Evolutionary conservation across 2,888 invertebrate genomes (phyloP).

Genomic region (Synergus itoensis): DNA sequence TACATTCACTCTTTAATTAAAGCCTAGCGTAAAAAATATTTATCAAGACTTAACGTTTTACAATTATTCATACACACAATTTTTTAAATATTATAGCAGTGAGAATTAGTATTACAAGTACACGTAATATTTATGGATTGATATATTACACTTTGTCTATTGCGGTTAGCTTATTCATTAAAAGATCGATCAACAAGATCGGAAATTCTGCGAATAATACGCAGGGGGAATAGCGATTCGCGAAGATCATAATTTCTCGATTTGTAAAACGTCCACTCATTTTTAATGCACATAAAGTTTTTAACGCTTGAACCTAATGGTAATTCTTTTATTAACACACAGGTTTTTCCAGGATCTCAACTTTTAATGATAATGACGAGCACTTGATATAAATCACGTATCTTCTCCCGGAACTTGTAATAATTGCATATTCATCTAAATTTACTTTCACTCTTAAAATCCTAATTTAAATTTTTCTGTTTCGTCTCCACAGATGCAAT

Average conservation of each 20-base stretch:
- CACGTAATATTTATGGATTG: background rate
- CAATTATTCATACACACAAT: too few relatives aligned
- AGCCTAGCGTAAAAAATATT: too few relatives aligned
- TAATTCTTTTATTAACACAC: too few relatives aligned
- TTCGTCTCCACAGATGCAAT: background rate
- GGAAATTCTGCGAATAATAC: background rate
- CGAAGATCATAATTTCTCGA: background rate
- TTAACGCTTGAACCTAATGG: too few relatives aligned
- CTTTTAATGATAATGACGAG: background rate
- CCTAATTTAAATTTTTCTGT: background rate
- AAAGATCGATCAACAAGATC: background rate
- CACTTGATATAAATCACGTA: background rate
- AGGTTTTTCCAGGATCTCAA: too few relatives aligned
- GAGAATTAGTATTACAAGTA: too few relatives aligned
- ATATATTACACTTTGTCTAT: background rate
- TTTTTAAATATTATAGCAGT: too few relatives aligned
- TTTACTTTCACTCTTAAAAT: background rate
- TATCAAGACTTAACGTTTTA: too few relatives aligned
- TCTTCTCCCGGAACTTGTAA: too few relatives aligned
- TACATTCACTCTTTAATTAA: background rate
- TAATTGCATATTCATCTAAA: background rate
- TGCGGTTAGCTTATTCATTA: background rate
- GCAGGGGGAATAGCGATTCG: background rate
- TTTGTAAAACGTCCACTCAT: background rate
- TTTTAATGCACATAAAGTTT: background rate